Base-by-base conservation (phyloP, 2,888 invertebrate species). In the Hipparchia semele region DNA sequence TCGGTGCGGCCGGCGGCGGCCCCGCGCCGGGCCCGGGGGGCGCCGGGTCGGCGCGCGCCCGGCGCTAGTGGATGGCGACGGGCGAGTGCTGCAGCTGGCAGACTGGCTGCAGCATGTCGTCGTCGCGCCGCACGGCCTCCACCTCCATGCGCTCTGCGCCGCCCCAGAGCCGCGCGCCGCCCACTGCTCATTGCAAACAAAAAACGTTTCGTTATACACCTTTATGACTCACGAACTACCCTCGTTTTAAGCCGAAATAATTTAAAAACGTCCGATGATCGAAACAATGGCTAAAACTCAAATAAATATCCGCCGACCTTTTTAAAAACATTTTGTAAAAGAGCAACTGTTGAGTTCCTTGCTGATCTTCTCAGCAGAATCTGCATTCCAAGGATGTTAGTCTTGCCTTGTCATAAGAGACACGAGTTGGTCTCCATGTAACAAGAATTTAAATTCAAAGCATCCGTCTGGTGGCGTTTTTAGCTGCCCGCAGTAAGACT, bases 71-170 rank as follows among this genome's bases (percentile, higher is more conserved):
- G 90, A 98, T 98, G 90, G 97, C 98, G 86, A 98, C 98, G 83
- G 98, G 98, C 94, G 97, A 97, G 94, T 98, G 98, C 92, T 97
- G 97, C 87, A 98, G 96, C 80, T 84, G 81, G 80, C 98, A 98
- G 82, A 98, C 98, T 79, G 90, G 97, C 83, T 83, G 97, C 84
- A 98, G 96, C 97, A 98, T 97, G 80, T 94, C 93, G 80, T 91
- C 94, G 77, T 88, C 88, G 81, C 91, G 91, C 65, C 91, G 87
- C 79, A 86, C 89, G 73, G 82, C 86, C 83, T 92, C 93, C 79
- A 92, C 93, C 76, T 92, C 93, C 94, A 97, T 98, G 83, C 98
- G 97, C 96, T 97, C 98, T 80, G 96, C 96, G 80, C 88, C 87
- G 83, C 90, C 88, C 89, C 86, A 86, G 80, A 85, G 86, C 77